A percentile compares a stretch with the other conserved stretches of the same genome.
Conservation (phyloP, 2,888 invertebrate species). For the Panzeria rudis region DNA sequence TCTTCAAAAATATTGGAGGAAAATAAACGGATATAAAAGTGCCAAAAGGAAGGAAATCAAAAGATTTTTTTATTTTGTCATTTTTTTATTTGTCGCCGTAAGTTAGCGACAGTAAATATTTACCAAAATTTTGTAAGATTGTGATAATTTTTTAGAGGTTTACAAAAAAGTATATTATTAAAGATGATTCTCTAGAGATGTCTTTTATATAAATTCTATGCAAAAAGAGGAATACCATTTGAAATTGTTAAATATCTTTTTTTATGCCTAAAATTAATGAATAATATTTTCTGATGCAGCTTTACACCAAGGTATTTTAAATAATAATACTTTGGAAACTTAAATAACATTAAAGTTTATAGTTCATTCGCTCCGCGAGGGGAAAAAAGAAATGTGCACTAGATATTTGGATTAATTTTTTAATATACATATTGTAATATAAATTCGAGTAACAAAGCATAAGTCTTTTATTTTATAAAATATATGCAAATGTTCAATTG, state of each 20-base stretch:
- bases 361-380: no score
- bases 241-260: constrained; percentile 20
- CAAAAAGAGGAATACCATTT: not conserved
- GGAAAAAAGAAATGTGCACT: no score
- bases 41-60: constrained; percentile 56
- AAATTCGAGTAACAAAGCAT: no score
- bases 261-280: constrained; percentile 12
- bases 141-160: constrained; percentile 11
- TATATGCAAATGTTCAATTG: no score
- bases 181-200: constrained; percentile 58
- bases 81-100: constrained; percentile 9
- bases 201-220: constrained; percentile 11
- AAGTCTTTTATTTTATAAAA: no score
- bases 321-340: constrained; percentile 41
- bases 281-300: not conserved
- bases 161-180: constrained; percentile 43
- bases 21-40: constrained; percentile 46
- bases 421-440: no score
- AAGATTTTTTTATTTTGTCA: constrained; percentile 18
- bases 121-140: constrained; percentile 12
- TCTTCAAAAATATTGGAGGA: not conserved
- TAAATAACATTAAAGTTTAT: constrained; percentile 21
- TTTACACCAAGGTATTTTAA: constrained; percentile 20
- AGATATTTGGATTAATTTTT: no score
- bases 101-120: not conserved